Conservation (phyloP, 2,888 invertebrate species). For the Oasisia sp. region DNA sequence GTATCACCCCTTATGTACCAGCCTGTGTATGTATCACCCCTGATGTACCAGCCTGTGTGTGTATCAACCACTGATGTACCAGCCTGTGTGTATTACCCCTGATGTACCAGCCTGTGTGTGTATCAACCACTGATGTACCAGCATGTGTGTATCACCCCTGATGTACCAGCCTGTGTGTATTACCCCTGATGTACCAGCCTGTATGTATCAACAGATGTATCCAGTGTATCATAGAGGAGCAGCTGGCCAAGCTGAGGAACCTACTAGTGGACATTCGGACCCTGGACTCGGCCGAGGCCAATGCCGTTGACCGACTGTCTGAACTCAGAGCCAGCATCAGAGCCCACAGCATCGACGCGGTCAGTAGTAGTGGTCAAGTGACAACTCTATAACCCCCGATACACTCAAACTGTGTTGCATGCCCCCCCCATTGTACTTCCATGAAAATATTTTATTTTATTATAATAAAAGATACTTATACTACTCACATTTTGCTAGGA, state of each 20-base stretch:
- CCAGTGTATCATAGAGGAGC: conserved; percentile 88
- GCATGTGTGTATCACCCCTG: too few relatives aligned
- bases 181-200: background rate
- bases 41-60: too few relatives aligned
- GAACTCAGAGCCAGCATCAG: conserved; percentile 77
- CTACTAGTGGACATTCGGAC: conserved; percentile 91
- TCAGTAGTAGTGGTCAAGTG: background rate
- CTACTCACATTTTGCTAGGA: too few relatives aligned
- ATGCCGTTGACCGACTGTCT: conserved; percentile 83
- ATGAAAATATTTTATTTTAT: too few relatives aligned
- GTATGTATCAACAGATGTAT: conserved; percentile 70
- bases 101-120: conserved; percentile 75
- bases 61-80: conserved; percentile 70
- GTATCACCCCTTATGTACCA: too few relatives aligned
- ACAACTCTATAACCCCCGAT: too few relatives aligned
- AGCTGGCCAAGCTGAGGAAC: conserved; percentile 83
- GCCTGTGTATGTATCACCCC: too few relatives aligned
- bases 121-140: background rate
- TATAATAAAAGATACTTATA: too few relatives aligned
- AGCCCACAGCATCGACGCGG: conserved; percentile 42
- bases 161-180: background rate
- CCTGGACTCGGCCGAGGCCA: conserved; percentile 83
- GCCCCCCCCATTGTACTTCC: too few relatives aligned
- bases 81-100: too few relatives aligned
- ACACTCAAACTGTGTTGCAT: too few relatives aligned